Evolutionary conservation across 2,888 invertebrate genomes (phyloP).

Genomic region (Diaphora mendica): DNA sequence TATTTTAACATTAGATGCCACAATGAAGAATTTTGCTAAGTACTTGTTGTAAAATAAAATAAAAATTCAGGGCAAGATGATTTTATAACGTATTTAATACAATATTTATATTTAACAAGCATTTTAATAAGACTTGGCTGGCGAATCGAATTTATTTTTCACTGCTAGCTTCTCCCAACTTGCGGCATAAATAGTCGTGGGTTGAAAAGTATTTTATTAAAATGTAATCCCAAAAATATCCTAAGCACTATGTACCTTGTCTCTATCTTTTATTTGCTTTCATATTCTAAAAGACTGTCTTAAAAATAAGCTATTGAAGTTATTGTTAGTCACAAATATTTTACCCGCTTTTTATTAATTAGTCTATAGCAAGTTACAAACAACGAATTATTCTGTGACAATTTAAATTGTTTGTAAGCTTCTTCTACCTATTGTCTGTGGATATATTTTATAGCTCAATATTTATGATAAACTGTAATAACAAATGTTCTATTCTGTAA

Average conservation of each 20-base stretch:
- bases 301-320: constrained; percentile 81
- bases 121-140: constrained; percentile 18
- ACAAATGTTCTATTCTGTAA: constrained; percentile 36
- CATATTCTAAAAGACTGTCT: constrained; percentile 85
- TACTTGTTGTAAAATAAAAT: no score
- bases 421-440: constrained; percentile 46
- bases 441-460: constrained; percentile 58
- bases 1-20: background rate
- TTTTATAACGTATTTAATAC: constrained; percentile 3
- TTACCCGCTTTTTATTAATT: constrained; percentile 72
- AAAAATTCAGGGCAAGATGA: background rate
- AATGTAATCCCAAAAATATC: constrained; percentile 36
- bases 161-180: background rate
- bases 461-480: constrained; percentile 49
- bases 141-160: constrained; percentile 1
- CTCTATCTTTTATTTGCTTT: constrained; percentile 63
- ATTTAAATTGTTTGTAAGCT: constrained; percentile 58
- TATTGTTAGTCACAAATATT: constrained; percentile 84
- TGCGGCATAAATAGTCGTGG: constrained; percentile 2
- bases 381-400: constrained; percentile 83
- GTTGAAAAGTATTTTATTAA: constrained; percentile 24
- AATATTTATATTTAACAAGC: constrained; percentile 1
- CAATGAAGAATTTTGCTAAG: background rate
- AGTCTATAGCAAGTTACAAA: constrained; percentile 73
- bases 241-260: constrained; percentile 56